Base-by-base conservation (phyloP, 2,888 invertebrate genomes). In the Diaprepes abbreviatus region DNA sequence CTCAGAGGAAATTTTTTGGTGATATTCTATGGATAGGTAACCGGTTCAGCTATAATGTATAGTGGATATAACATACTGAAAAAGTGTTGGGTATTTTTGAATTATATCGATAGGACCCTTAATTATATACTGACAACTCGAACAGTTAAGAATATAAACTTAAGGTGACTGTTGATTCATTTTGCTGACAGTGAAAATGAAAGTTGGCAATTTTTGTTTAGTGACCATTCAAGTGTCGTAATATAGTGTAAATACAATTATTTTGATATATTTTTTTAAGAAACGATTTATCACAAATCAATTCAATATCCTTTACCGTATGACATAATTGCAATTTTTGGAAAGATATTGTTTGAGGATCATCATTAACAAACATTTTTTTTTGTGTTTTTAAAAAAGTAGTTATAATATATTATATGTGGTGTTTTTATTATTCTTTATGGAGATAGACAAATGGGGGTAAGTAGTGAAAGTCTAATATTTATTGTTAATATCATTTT, bases 141-240 rank as follows among this genome's bases (percentile, higher is more conserved):
- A 64, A 43, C 16, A 57, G 62, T 36, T 35, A 69, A 64, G 69
- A 64, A 48, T 48, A 36, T 48, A 57, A 66, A 69, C 58, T 52
- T 69, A 69, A 54, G 54, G 64, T 65, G 65, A 54, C 19, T 64
- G 69, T 70, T 70, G 70, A 70, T 65, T 70, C 70, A 70, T 65
- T 65, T 58, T 64, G 40, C 45, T 55, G 65, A 65, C 65, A 40
- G 65, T 33, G 60, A 70, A 65, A 70, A 33, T 17, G 59, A 70
- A 70, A 70, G 65, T 70, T 63, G 31, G 58, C 52, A 33, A 58
- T 64, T 69, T 64, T 64, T 64, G 33, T 64, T 48, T 52, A 50
- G 62, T 62, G 62, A 17, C 55, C 36, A 19, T 21, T 48, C 36
- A 12, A 52, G 50, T 58, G 55, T 14, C 19, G 55, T 38, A 68